Evolutionary conservation across 2,888 invertebrate species (phyloP).

Genomic region (Penaeus monodon): DNA sequence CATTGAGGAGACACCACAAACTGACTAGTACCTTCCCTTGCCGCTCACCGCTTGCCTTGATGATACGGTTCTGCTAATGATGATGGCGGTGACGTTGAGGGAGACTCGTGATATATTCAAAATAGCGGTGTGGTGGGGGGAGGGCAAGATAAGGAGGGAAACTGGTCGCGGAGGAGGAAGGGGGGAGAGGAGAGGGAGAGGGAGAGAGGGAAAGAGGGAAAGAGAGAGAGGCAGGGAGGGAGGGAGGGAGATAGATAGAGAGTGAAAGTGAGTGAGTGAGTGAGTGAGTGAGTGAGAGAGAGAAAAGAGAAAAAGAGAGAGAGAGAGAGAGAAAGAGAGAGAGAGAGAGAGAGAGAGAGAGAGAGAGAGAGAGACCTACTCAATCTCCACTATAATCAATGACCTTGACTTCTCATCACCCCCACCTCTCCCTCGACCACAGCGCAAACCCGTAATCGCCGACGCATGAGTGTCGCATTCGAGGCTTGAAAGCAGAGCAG

Average conservation of each 20-base stretch:
- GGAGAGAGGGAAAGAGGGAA: background rate
- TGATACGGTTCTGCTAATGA: no score
- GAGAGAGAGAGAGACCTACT: conserved; percentile 4
- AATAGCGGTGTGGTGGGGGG: background rate
- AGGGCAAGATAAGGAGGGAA: no score
- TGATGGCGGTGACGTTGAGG: no score
- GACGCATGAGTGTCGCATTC: no score
- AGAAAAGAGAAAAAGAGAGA: background rate
- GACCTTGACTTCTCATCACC: background rate
- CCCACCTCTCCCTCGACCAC: background rate
- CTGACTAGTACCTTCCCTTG: no score
- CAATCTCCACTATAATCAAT: background rate
- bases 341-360: background rate
- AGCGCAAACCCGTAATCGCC: background rate
- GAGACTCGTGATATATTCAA: no score
- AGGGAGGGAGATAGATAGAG: background rate
- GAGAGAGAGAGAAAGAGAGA: background rate
- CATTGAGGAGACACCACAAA: no score
- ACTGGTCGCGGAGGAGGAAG: background rate
- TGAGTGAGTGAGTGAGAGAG: fast-evolving
- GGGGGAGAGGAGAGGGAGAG: background rate
- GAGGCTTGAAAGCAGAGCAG: no score
- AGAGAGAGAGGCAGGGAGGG: background rate
- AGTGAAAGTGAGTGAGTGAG: background rate
- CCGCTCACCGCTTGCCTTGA: no score